phyloP scores from a whole-genome alignment of 2,888 invertebrate species.

The Exephanes ischioxanthus region DNA sequence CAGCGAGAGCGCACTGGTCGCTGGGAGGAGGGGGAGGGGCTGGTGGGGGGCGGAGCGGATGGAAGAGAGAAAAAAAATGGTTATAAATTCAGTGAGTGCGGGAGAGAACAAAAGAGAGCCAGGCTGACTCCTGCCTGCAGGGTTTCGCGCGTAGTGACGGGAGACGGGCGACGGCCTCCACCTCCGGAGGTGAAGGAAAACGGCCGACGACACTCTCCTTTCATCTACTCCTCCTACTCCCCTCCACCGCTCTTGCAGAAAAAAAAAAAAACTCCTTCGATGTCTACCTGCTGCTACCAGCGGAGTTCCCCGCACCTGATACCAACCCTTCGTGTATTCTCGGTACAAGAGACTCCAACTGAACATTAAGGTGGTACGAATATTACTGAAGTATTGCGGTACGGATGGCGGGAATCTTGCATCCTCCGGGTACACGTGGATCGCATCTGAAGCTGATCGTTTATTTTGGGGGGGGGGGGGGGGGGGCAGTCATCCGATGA shows the following conservation, averaged over 20 bases:
- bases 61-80: slow-evolving; percentile 44
- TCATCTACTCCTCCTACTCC: not conserved
- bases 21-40: slow-evolving; percentile 56
- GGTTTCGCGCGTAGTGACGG: slow-evolving; percentile 6
- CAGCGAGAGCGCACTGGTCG: slow-evolving; percentile 65
- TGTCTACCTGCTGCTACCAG: slow-evolving; percentile 69
- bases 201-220: slow-evolving; percentile 66
- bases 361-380: slow-evolving; percentile 19
- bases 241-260: slow-evolving; percentile 24
- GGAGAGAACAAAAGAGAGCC: slow-evolving; percentile 65
- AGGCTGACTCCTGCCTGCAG: not conserved
- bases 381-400: not conserved
- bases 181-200: slow-evolving; percentile 27
- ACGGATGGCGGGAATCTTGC: not conserved
- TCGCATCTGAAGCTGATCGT: not conserved
- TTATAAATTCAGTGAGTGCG: slow-evolving; percentile 53
- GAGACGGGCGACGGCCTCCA: slow-evolving; percentile 72
- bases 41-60: too few species aligned
- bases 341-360: slow-evolving; percentile 60
- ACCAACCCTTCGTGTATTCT: slow-evolving; percentile 64
- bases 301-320: slow-evolving; percentile 60
- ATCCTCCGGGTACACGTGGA: not conserved
- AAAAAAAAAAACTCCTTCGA: slow-evolving; percentile 34
- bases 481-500: too few species aligned
- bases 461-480: too few species aligned